Evolutionary conservation across 2,797 vertebrate species (phyloP).

Genomic region (Apogon hyalosoma): DNA sequence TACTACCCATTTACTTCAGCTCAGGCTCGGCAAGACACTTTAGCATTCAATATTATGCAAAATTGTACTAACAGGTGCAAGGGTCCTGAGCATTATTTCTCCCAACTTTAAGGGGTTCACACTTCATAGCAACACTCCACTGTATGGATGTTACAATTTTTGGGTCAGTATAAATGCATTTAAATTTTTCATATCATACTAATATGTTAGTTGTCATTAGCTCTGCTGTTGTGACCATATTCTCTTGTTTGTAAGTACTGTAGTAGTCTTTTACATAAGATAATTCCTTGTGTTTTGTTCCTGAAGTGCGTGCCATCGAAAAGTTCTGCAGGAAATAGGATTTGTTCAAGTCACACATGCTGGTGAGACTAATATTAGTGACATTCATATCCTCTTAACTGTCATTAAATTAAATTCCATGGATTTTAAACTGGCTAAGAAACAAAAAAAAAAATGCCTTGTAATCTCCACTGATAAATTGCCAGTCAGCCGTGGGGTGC

Average conservation of each 20-base stretch:
- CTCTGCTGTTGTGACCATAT: conserved; percentile 23
- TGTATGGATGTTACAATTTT: conserved; percentile 7
- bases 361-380: not conserved
- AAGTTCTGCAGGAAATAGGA: not conserved
- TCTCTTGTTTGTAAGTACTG: conserved; percentile 41
- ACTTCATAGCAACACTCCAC: conserved; percentile 10
- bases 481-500: not conserved
- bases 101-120: not conserved
- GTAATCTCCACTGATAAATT: not conserved
- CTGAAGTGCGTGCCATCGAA: not conserved
- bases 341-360: not conserved
- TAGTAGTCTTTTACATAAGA: conserved; percentile 37
- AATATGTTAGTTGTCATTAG: not conserved
- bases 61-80: conserved; percentile 22
- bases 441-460: not conserved
- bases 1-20: conserved; percentile 17
- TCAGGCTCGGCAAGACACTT: conserved; percentile 21
- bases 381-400: not conserved
- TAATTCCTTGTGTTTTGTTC: not conserved
- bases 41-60: conserved; percentile 11
- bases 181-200: conserved; percentile 20
- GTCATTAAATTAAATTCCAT: not conserved
- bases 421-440: conserved; percentile 1
- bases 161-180: conserved; percentile 5
- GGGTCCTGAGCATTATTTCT: conserved; percentile 3